Evolutionary conservation across 2,888 invertebrate genomes (phyloP), one percentile per base, ranked within the genome.

Genomic region (Phalangium opilio): DNA sequence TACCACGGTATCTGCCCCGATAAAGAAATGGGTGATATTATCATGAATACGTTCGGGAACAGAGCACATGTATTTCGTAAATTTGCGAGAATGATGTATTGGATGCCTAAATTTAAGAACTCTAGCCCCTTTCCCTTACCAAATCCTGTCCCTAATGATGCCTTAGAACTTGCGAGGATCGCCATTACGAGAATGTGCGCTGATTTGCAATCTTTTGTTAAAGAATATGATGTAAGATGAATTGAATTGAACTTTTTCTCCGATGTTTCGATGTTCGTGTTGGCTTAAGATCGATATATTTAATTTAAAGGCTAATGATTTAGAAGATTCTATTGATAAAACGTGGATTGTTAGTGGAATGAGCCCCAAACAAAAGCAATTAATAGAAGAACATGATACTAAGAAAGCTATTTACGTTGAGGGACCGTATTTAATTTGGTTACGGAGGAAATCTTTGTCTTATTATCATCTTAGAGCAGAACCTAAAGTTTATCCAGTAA

Each of bases 311-410:
- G 76, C 81, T 56, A 68, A 72, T 59, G 77, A 81, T 57, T 71
- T 87, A 45, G 73, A 76, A 57, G 81, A 82, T 58, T 75, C 83
- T 0, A 61, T 81, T 36, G 90, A 91, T 60, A 76, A 86, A 58
- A 93, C 91, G 0, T 95, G 91, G 86, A 78, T 95, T 55, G 81
- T 89, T 0, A 86, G 83, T 63, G 83, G 81, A 0, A 87, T 87
- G 64, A 83, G 86, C 66, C 74, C 75, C 8, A 69, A 69, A 1
- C 95, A 95, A 63, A 72, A 74, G 57, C 66, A 76, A 41, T 67
- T 95, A 7, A 62, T 93, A 12, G 64, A 68, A 0, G 71, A 75
- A 45, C 84, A 81, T 67, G 63, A 67, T 0, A 63, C 57, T 50
- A 68, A 73, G 56, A 72, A 73, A 57, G 79, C 78, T 0, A 63